Conservation (phyloP, 1,140 invertebrate species). For the Macrobrachium rosenbergii region DNA sequence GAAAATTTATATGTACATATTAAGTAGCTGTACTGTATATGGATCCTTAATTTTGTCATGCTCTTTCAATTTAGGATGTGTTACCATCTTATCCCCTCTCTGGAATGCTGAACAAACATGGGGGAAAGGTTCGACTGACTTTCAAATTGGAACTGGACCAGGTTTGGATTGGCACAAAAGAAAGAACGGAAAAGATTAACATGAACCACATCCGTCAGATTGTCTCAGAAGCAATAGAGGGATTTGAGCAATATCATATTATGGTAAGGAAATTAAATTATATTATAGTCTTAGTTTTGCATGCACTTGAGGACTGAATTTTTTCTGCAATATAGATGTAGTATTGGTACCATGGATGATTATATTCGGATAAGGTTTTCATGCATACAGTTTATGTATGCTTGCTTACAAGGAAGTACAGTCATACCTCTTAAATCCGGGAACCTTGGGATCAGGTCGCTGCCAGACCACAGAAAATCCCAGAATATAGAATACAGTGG, state of each 20-base stretch:
- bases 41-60: background rate
- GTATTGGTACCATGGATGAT: background rate
- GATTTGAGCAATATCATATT: conserved; percentile 93
- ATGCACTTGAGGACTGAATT: conserved; percentile 55
- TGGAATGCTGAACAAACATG: conserved; percentile 93
- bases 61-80: conserved; percentile 75
- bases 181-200: conserved; percentile 91
- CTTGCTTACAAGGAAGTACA: background rate
- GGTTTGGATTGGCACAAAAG: conserved; percentile 94
- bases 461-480: no score
- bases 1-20: no score
- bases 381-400: background rate
- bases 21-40: no score
- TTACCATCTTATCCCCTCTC: conserved; percentile 86
- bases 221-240: conserved; percentile 87
- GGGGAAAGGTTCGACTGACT: conserved; percentile 92
- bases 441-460: no score
- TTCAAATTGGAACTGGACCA: conserved; percentile 94
- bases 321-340: background rate
- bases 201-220: conserved; percentile 92
- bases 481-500: no score
- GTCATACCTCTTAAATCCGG: no score
- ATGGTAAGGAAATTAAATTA: conserved; percentile 79
- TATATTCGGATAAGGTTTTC: background rate
- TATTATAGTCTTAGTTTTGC: conserved; percentile 60